Base-by-base conservation (phyloP, 2,113 vertebrate genomes). In the Rutilus rutilus region DNA sequence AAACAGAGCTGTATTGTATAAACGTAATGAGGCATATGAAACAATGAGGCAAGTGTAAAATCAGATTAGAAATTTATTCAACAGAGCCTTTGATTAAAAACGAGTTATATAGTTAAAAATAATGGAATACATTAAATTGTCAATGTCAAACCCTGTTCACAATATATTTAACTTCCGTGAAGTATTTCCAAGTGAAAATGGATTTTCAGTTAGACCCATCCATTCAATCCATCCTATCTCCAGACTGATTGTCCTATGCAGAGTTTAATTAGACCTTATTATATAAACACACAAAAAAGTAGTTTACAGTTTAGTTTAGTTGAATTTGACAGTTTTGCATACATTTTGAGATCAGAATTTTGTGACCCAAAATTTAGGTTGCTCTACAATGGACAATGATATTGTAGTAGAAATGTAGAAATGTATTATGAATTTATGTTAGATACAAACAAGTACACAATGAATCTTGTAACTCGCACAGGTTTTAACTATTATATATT, bases 1-100 rank as follows among this genome's bases (percentile, higher is more conserved):
- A 62, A 78, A 78, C 39, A 85, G 45, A 27, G 50, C 45, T 85
- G 83, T 52, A 78, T n/a, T 78, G 14, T 80, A 52, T 15, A 78
- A 75, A 15, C 12, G 12, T 60, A 75, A 75, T 84, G 36, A 62
- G 69, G 71, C 60, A 25, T 42, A 78, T 64, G 36, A 62, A 64
- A 9, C 78, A 80, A 64, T 80, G 39, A 45, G 59, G 59, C 59
- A 57, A 42, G 30, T 54, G 14, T 71, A 50, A 36, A 78, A 39
- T 39, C 42, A 12, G 60, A 85, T 36, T 10, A 85, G n/a, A 64
- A 8, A 80, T 47, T 15, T 52, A 57, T 21, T 78, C 21, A 25
- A 33, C 4, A 36, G 21, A 27, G 23, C 23, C 27, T 78, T 12
- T 50, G 60, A 54, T 67, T 54, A 50, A 71, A 36, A 23, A 15